Evolutionary conservation across 2,797 vertebrate genomes (phyloP).

Genomic region (Mionectes olivaceus): DNA sequence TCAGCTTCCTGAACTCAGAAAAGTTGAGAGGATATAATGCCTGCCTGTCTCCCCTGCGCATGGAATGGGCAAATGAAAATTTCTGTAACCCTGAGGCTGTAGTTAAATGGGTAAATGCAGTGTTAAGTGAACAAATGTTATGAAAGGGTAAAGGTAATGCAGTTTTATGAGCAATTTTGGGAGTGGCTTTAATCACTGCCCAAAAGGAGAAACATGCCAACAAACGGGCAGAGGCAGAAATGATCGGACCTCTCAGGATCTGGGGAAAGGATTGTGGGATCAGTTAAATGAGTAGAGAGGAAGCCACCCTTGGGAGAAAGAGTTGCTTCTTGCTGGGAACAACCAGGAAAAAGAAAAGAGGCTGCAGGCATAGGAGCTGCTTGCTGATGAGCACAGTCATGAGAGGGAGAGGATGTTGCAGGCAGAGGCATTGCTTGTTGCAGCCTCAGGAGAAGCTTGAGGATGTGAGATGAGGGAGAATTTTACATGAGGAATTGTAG

Average conservation of each 20-base stretch:
- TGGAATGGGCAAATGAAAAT: background rate
- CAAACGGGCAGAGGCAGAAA: background rate
- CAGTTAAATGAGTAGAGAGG: background rate
- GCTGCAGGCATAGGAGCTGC: background rate
- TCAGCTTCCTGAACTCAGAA: background rate
- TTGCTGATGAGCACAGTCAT: background rate
- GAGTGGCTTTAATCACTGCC: background rate
- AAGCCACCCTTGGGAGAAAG: background rate
- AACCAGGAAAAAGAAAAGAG: background rate
- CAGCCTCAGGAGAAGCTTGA: too few species aligned
- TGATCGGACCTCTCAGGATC: background rate
- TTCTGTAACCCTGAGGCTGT: background rate
- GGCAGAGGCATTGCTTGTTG: background rate
- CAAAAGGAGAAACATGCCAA: background rate
- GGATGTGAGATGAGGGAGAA: background rate
- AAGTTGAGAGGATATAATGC: background rate
- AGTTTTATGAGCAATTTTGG: background rate
- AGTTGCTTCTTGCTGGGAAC: background rate
- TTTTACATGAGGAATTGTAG: too few species aligned
- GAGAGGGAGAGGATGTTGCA: background rate
- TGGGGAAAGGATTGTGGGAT: background rate
- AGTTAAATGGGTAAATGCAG: background rate
- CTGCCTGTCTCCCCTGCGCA: background rate
- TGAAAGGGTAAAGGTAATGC: background rate
- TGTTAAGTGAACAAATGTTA: background rate